A percentile compares a stretch with the other conserved stretches of the same genome.
These are phyloP conservation scores for Mobula hypostoma DNA, from an alignment of 2,113 vertebrate species.

Conservation along the genomic window DNA sequence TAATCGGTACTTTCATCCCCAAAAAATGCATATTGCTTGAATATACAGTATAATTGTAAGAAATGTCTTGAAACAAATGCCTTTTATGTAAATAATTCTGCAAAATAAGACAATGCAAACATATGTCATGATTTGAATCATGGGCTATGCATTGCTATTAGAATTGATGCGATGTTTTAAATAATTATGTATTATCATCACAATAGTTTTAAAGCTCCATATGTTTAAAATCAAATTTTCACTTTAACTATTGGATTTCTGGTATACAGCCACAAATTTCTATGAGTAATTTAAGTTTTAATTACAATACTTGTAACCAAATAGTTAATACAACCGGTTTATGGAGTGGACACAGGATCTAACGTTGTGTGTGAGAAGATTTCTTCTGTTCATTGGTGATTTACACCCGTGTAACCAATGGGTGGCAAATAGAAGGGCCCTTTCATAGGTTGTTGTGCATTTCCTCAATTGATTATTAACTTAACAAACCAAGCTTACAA, in stretches of 20 bases:
- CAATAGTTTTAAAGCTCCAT: too few species aligned
- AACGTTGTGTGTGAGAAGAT: background rate
- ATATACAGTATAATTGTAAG: background rate
- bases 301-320: background rate
- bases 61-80: background rate
- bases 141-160: background rate
- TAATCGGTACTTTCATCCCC: background rate
- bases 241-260: background rate
- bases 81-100: background rate
- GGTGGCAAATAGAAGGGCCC: background rate
- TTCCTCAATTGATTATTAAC: background rate
- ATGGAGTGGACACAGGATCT: background rate
- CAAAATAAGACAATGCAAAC: background rate
- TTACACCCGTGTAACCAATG: background rate
- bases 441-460: background rate
- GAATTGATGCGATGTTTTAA: background rate
- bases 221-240: background rate
- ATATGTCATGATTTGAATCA: background rate
- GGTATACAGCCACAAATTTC: too few species aligned
- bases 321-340: background rate
- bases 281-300: background rate
- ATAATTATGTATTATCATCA: background rate
- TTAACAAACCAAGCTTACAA: background rate
- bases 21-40: background rate
- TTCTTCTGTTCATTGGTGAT: slow-evolving; percentile 44